Base-by-base conservation (phyloP, 2,797 vertebrate species). In the Limosa lapponica region DNA sequence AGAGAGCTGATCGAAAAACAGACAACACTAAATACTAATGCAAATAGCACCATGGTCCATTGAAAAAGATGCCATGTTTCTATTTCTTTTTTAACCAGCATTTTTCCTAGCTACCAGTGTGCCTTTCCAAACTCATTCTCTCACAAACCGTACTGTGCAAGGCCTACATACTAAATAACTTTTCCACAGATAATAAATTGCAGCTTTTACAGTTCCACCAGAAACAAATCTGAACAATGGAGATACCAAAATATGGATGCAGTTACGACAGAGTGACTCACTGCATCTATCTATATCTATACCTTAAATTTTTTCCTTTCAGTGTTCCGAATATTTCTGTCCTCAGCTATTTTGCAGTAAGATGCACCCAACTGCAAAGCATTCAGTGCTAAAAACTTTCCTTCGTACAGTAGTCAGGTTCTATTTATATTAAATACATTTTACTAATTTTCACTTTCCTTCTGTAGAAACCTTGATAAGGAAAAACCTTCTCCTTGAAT, bases 381-480 rank as follows among this genome's bases (percentile, higher is more conserved):
- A 51, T 17, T 65, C 54, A 14, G 39, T 41, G 73, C 77, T 94
- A 58, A 93, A 92, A 92, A 7, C 82, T 61, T 67, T 49, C 74
- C 69, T 58, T 66, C 91, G 3, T 20, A 6, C 73, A 81, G 58
- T 46, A 96, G 93, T 74, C 87, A 88, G 94, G 41, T 84, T 91
- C 90, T 94, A 89, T 95, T 97, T 91, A 90, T 65, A 93, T 79
- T 91, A 83, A 93, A 88, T 44, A 78, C 69, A 55, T 95, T 94
- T 89, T 81, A 77, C 90, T 94, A 95, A 97, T 97, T 97, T 96
- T 93, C 94, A 82, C 71, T 97, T 97, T 95, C 93, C 82, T 96
- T 69, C 97, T 97, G 96, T 94, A 95, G 89, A 83, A 97, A 94
- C 92, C 93, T 97, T 93, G 97, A 97, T 96, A 97, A 97, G 96